Base-by-base conservation (phyloP, 2,888 invertebrate species). In the Resseliella maxima region DNA sequence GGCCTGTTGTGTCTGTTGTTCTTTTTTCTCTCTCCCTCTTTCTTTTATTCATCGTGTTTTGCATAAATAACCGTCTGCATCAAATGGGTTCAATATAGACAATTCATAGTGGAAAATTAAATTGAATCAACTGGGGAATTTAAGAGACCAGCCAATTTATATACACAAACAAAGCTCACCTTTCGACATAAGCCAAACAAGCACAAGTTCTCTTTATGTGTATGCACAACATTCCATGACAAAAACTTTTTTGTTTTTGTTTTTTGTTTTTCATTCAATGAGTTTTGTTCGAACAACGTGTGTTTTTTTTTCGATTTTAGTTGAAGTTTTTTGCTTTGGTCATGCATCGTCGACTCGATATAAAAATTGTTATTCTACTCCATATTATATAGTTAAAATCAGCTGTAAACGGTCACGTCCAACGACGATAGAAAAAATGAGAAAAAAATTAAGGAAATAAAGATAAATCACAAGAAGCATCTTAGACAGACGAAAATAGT, bases 21-120 rank as follows among this genome's bases (percentile, higher is more conserved):
- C 21, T 41, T 41, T 5, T 41, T 41, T 5, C 12, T 5, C 12
- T 5, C 12, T 41, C 12, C 6, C 6, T 41, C 12, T 21, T n/a
- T n/a, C n/a, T n/a, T n/a, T n/a, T n/a, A n/a, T n/a, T n/a, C n/a
- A n/a, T n/a, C 72, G 72, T 72, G 72, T 72, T 72, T 72, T 72
- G 72, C 72, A 31, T 72, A 35, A 72, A 72, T 72, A 72, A 72
- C 12, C 31, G 72, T 72, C 72, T 72, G 72, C 35, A 72, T 31
- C 72, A 72, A 27, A 31, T 15, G 15, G 72, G n/a, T n/a, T 12
- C 72, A n/a, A 50, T 18, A 59, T 59, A 59, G 59, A 59, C 59
- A 59, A 59, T 24, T 59, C 59, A 59, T 24, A 6, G 59, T n/a
- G 59, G 24, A 59, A 59, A 59, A 59, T 59, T 59, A 59, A 59